Conservation (phyloP, 2,113 vertebrate genomes). For the Oreamnos americanus region DNA sequence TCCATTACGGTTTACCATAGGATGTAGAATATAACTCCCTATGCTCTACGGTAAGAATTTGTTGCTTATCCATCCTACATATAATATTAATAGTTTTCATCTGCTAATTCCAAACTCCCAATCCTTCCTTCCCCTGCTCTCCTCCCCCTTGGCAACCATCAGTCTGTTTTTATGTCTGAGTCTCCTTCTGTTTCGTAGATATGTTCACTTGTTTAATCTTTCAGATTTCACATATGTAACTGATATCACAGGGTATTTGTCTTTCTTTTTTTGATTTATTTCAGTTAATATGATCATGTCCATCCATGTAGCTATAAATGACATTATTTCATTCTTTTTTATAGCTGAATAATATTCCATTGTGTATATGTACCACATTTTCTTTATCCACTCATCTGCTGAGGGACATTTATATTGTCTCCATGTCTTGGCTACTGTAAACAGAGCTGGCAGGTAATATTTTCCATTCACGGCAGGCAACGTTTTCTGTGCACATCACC, state of each 20-base stretch:
- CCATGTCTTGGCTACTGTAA: background rate
- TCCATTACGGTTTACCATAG: background rate
- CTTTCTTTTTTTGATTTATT: background rate
- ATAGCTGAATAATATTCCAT: background rate
- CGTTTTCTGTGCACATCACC: background rate
- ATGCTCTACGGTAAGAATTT: background rate
- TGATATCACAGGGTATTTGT: background rate
- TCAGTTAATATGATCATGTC: background rate
- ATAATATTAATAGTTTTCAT: background rate
- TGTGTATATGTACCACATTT: background rate
- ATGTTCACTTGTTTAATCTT: background rate
- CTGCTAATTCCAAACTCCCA: background rate
- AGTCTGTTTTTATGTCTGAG: background rate
- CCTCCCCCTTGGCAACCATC: background rate
- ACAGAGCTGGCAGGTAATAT: background rate
- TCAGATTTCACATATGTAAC: background rate
- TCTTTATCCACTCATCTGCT: background rate
- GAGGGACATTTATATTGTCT: background rate
- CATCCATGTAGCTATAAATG: background rate
- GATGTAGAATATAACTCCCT: background rate
- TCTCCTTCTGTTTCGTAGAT: background rate
- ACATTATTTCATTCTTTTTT: background rate
- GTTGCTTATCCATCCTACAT: background rate
- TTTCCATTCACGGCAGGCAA: background rate
- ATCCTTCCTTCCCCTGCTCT: background rate